Conservation (phyloP, 2,113 vertebrate species). For the Myotis lucifugus region DNA sequence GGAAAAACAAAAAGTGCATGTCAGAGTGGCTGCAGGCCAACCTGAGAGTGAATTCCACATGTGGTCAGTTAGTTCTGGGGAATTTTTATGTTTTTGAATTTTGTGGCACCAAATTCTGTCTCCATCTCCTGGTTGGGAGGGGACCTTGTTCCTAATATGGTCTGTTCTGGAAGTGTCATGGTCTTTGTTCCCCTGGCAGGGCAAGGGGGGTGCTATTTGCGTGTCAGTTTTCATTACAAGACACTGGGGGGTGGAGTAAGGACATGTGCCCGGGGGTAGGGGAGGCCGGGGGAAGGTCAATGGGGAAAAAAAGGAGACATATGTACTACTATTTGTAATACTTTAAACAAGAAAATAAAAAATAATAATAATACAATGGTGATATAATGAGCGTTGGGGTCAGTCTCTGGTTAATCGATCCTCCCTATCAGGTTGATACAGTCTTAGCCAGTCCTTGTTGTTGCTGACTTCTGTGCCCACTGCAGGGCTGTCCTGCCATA, state of each 20-base stretch:
- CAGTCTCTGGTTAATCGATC: not conserved
- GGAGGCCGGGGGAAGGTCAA: no score
- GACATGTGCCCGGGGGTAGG: no score
- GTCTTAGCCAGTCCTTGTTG: not conserved
- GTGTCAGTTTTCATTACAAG: not conserved
- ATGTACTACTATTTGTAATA: no score
- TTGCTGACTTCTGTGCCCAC: not conserved
- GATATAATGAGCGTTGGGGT: not conserved
- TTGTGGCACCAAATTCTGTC: not conserved
- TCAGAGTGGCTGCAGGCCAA: not conserved
- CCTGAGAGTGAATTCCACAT: not conserved
- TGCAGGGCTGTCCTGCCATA: not conserved
- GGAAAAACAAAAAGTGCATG: no score
- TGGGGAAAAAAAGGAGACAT: no score
- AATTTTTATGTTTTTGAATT: not conserved
- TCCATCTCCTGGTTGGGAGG: not conserved
- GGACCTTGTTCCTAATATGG: not conserved
- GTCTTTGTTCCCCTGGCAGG: not conserved
- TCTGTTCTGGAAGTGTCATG: not conserved
- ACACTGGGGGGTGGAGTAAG: no score
- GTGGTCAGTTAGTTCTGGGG: not conserved
- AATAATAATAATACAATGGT: no score
- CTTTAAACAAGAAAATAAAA: no score
- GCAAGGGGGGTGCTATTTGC: no score
- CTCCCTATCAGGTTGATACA: not conserved